Evolutionary conservation across 2,113 vertebrate genomes (phyloP).

Genomic region (Toxotes jaculatrix): DNA sequence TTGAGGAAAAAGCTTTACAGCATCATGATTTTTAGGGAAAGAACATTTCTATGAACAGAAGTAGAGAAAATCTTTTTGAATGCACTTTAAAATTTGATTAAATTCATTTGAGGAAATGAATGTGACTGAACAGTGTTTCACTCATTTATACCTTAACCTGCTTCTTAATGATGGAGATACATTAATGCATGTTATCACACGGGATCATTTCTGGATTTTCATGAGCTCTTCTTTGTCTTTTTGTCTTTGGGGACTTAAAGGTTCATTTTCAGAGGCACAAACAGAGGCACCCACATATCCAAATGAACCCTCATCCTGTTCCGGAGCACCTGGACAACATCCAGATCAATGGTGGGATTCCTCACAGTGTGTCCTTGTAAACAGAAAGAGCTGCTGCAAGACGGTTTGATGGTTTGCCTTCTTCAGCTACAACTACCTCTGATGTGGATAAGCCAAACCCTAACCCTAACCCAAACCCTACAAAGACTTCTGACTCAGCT

Average conservation of each 20-base stretch:
- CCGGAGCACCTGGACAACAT: slow-evolving; percentile 80
- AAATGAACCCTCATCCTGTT: slow-evolving; percentile 89
- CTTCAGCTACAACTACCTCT: slow-evolving; percentile 85
- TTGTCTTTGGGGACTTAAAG: slow-evolving; percentile 91
- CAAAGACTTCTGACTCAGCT: slow-evolving; percentile 79
- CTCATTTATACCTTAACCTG: too few relatives aligned
- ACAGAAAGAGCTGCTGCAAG: slow-evolving; percentile 88
- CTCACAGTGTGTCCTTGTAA: slow-evolving; percentile 89
- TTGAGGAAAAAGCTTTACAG: too few relatives aligned
- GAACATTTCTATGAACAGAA: too few relatives aligned
- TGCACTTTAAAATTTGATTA: too few relatives aligned
- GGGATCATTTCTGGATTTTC: too few relatives aligned
- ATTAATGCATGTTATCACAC: too few relatives aligned
- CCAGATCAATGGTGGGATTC: slow-evolving; percentile 87
- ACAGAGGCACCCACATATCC: slow-evolving; percentile 90
- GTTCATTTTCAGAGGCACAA: slow-evolving; percentile 91
- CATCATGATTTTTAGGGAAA: too few relatives aligned
- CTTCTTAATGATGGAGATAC: too few relatives aligned
- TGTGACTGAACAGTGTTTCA: too few relatives aligned
- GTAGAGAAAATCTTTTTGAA: too few relatives aligned
- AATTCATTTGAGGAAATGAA: too few relatives aligned
- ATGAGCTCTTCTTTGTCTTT: too few relatives aligned
- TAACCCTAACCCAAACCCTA: slow-evolving; percentile 78
- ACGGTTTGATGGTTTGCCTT: slow-evolving; percentile 88
- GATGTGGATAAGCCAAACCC: slow-evolving; percentile 85